Conservation (phyloP, 2,797 vertebrate genomes). For the Labeo calbasu region DNA sequence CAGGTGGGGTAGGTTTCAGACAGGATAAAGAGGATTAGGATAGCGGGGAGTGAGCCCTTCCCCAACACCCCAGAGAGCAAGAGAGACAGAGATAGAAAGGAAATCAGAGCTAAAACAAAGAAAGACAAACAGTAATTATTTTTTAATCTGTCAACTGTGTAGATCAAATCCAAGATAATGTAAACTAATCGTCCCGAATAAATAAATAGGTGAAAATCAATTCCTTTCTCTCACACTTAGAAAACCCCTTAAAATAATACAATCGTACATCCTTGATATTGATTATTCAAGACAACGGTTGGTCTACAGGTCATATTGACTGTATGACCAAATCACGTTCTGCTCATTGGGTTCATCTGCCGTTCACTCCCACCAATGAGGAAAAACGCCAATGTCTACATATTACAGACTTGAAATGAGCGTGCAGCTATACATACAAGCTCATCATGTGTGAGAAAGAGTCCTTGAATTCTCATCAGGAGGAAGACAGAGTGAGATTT, state of each 20-base stretch:
- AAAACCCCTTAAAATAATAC: background rate
- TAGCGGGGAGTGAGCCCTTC: background rate
- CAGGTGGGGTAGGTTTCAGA: conserved; percentile 57
- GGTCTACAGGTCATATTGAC: conserved; percentile 15
- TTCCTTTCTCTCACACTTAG: background rate
- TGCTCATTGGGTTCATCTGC: conserved; percentile 15
- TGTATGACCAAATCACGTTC: background rate
- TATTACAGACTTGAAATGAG: conserved; percentile 25
- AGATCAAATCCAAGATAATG: background rate
- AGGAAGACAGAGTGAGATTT: conserved; percentile 39
- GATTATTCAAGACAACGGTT: background rate
- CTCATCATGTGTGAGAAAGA: conserved; percentile 2
- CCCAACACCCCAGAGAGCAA: conserved; percentile 25
- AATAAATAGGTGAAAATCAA: too few species aligned
- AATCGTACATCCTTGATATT: background rate
- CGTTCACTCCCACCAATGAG: background rate
- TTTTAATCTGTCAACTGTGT: conserved; percentile 2
- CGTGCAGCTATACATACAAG: background rate
- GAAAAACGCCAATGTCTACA: conserved; percentile 3
- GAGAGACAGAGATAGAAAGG: conserved; percentile 3
- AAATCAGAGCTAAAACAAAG: background rate
- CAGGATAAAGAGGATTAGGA: conserved; percentile 57
- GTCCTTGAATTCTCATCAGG: conserved; percentile 32
- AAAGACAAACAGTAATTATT: background rate
- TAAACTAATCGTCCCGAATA: background rate